Evolutionary conservation across 2,113 vertebrate species (phyloP), one percentile per base, ranked within the genome.

Genomic region (Isichthys henryi): DNA sequence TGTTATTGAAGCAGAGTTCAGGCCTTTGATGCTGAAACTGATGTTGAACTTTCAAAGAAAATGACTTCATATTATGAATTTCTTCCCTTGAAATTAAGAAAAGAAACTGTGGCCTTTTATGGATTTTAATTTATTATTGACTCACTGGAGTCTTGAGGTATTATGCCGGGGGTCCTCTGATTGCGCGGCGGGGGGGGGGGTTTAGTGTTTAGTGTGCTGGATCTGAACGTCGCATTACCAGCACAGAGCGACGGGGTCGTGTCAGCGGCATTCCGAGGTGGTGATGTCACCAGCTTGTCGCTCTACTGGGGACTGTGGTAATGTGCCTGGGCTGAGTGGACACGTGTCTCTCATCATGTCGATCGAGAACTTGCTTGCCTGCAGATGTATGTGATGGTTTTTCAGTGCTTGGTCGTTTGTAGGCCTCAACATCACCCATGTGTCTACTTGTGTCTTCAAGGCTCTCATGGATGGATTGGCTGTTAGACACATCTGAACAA

Each of bases 21-120:
- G 88, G 89, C 91, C 91, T 92, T 93, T 93, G 92, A 93, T 92
- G 86, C 91, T 62, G 89, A 90, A 91, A 90, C 91, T 92, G 82
- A 84, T 86, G 58, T 87, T 82, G 86, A 43, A 91, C 86, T 83
- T 80, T 92, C 92, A 94, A 93, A 95, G 93, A 91, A 91, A 89
- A 91, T 94, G 94, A 96, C 94, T 94, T 95, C 93, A 95, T 92
- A 91, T 94, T 93, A 94, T 94, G 92, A 94, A 95, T 94, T 92
- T 92, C 93, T 94, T 92, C 93, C 90, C 31, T 85, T 93, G 91
- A 92, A 95, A 94, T 93, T 91, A 45, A 92, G 89, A 91, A 91
- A 92, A 93, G 93, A 88, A 92, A 91, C 93, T 92, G 91, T 62
- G 46, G 92, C 90, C 92, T 93, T 94, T 91, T 90, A 62, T 93